phyloP scores from a whole-genome alignment of 2,888 invertebrate species.

The Taenaris catops region DNA sequence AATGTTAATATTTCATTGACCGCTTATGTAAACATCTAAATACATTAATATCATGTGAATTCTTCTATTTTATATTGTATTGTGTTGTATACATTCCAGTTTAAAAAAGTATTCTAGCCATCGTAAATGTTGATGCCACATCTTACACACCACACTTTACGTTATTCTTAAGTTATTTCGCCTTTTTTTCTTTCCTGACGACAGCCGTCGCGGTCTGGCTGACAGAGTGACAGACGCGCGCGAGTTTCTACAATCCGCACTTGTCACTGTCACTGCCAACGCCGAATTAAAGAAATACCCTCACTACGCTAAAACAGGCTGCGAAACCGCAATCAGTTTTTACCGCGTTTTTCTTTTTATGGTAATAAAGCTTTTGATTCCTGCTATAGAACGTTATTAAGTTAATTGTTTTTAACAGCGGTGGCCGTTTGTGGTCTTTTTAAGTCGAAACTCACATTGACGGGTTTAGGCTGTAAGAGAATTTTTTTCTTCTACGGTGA shows the following conservation, averaged over 20 bases:
- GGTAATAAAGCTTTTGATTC: conserved; percentile 17
- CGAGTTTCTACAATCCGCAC: conserved; percentile 40
- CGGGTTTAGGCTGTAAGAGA: no score
- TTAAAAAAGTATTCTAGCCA: no score
- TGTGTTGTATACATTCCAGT: no score
- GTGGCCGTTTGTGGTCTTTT: conserved; percentile 13
- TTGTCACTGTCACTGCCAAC: conserved; percentile 46
- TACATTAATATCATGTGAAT: no score
- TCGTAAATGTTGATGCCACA: no score
- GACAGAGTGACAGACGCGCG: conserved; percentile 48
- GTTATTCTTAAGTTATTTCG: conserved; percentile 30
- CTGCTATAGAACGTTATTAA: conserved; percentile 13
- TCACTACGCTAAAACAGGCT: conserved; percentile 44
- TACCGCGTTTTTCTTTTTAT: conserved; percentile 18
- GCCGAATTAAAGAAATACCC: conserved; percentile 61
- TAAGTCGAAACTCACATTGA: no score
- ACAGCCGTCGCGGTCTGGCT: conserved; percentile 44
- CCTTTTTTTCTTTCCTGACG: conserved; percentile 44
- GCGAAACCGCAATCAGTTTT: conserved; percentile 30
- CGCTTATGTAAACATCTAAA: no score
- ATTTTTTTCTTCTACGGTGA: no score
- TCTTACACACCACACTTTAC: no score
- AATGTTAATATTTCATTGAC: no score
- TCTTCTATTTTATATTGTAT: no score
- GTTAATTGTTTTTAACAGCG: conserved; percentile 10